Conservation (phyloP, 2,888 invertebrate species). For the Plagiodera versicolora region DNA sequence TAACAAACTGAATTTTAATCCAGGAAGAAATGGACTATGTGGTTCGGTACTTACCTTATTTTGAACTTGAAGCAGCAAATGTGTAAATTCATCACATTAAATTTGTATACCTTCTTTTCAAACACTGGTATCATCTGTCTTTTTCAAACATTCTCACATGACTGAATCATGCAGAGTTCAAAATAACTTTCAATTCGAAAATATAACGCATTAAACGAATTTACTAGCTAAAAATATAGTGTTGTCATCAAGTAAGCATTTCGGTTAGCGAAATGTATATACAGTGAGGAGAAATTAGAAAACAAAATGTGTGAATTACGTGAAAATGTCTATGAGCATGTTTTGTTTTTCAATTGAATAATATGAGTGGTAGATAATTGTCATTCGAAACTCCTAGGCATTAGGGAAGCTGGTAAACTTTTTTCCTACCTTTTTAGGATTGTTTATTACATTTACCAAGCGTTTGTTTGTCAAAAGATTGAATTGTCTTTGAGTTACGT, state of each 20-base stretch:
- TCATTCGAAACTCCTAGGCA: too few relatives aligned
- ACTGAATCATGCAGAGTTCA: constrained; percentile 37
- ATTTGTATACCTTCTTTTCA: constrained; percentile 2
- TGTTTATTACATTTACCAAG: too few relatives aligned
- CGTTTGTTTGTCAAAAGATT: too few relatives aligned
- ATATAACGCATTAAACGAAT: constrained; percentile 28
- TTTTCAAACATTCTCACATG: constrained; percentile 23
- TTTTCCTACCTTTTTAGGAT: too few relatives aligned
- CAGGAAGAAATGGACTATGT: too few relatives aligned
- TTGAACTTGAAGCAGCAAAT: constrained; percentile 44
- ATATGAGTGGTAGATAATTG: not conserved
- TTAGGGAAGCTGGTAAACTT: too few relatives aligned
- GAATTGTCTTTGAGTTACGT: too few relatives aligned
- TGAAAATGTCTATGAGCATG: not conserved
- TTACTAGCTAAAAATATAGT: constrained; percentile 29
- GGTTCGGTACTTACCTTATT: constrained; percentile 47
- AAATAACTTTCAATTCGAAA: constrained; percentile 39
- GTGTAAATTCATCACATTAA: constrained; percentile 31
- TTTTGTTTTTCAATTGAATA: not conserved
- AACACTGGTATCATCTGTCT: constrained; percentile 9
- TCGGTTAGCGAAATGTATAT: not conserved
- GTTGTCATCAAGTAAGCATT: constrained; percentile 6
- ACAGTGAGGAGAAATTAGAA: not conserved
- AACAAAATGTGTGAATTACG: not conserved
- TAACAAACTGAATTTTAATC: too few relatives aligned